Base-by-base conservation (phyloP, 1,140 invertebrate species). In the Melanaphis sacchari region DNA sequence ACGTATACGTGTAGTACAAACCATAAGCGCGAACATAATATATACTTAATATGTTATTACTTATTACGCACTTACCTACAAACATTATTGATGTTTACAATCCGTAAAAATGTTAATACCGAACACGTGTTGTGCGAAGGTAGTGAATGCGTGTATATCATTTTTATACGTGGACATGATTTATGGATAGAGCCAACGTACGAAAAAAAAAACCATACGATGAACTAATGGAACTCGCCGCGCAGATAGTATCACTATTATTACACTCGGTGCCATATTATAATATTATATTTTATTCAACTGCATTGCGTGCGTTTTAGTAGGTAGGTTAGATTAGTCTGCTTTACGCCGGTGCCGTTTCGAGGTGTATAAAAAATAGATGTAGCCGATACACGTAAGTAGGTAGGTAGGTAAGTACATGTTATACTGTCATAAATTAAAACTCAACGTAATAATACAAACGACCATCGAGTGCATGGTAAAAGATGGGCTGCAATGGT, bases 201-300 rank as follows among this genome's bases (percentile, higher is more conserved):
- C 31, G 59, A 15, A 66, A 66, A 18, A 11, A 66, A 66, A 66
- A 66, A n/a, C 52, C 11, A 0, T 26, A 49, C 46, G n/a, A 76
- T n/a, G n/a, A 31, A 76, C 54, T 59, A 59, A 59, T 66, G 59
- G 59, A n/a, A 66, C 31, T 18, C 31, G 59, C 31, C n/a, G 59
- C 59, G 31, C 59, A n/a, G 59, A 76, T n/a, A 66, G 31, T 66
- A 66, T n/a, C 59, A 18, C 59, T n/a, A n/a, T 18, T 66, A 59
- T 59, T 31, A 31, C 4, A 31, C 59, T n/a, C 11, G 31, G 59
- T 15, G 59, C 59, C 15, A 1, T 76, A 66, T 66, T 66, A 31
- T 66, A 66, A 66, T 66, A 66, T 66, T 66, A 15, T 76, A 76
- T 76, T 76, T 76, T 76, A 76, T 76, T 76, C 59, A n/a, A 76